Evolutionary conservation across 2,797 vertebrate genomes (phyloP).

Genomic region (Anisognathus igniventris): DNA sequence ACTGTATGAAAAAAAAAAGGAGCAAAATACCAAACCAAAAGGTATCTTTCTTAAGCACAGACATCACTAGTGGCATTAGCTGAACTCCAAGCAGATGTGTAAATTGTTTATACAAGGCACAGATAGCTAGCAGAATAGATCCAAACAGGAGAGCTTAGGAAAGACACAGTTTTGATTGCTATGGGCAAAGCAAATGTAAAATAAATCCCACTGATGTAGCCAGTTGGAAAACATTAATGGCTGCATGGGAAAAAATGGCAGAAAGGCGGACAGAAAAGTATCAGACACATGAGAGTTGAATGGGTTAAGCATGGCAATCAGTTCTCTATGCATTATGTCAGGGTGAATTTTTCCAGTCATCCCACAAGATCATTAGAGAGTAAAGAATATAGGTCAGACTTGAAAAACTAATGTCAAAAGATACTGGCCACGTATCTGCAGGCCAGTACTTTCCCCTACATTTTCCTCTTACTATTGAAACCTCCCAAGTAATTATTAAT

Average conservation of each 20-base stretch:
- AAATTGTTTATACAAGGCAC: background rate
- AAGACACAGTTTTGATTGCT: background rate
- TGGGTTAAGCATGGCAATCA: background rate
- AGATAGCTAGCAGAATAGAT: background rate
- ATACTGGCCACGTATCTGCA: background rate
- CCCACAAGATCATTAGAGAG: background rate
- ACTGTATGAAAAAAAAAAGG: background rate
- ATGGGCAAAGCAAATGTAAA: background rate
- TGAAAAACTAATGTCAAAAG: background rate
- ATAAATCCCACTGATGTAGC: background rate
- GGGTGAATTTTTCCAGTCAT: background rate
- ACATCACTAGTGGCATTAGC: background rate
- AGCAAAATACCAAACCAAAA: background rate
- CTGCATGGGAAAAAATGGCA: background rate
- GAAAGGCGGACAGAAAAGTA: background rate
- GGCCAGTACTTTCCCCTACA: background rate
- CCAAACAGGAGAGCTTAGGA: background rate
- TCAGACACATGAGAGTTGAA: background rate
- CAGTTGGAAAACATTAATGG: background rate
- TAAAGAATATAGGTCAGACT: background rate
- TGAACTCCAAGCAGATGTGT: background rate
- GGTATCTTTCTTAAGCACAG: background rate
- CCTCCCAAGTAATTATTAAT: background rate
- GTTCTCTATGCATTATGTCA: rapidly evolving
- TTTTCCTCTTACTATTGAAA: background rate